Evolutionary conservation across 2,797 vertebrate genomes (phyloP).

Genomic region (Alectoris magna): DNA sequence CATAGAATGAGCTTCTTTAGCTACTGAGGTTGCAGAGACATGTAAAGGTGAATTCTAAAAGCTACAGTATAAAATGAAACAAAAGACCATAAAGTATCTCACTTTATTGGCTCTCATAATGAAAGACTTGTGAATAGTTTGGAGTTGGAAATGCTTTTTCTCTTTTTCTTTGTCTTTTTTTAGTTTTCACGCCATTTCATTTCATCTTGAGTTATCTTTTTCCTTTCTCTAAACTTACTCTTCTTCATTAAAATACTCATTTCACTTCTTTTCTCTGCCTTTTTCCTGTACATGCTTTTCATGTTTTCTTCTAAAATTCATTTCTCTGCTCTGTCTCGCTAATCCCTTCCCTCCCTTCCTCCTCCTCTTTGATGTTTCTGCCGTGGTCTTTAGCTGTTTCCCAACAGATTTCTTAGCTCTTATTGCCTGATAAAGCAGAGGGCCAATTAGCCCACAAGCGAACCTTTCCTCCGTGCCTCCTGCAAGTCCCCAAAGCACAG

Average conservation of each 20-base stretch:
- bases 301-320: constrained; percentile 27
- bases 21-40: neutral
- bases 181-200: neutral
- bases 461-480: constrained; percentile 11
- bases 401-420: constrained; percentile 31
- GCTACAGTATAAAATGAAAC: neutral
- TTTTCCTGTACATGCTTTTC: constrained; percentile 17
- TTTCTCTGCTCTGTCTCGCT: constrained; percentile 29
- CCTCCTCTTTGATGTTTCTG: constrained; percentile 59
- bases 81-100: neutral
- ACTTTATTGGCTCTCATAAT: neutral
- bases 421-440: constrained; percentile 46
- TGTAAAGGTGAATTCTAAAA: neutral
- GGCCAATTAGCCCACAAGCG: constrained; percentile 47
- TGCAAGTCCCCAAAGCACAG: neutral
- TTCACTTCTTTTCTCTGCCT: constrained; percentile 10
- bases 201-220: neutral
- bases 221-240: neutral
- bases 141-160: neutral
- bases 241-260: neutral
- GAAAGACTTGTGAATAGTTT: neutral
- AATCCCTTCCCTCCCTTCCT: constrained; percentile 31
- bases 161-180: neutral
- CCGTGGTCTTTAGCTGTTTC: constrained; percentile 37
- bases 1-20: neutral